Evolutionary conservation across 2,113 vertebrate species (phyloP).

Genomic region (Dromas ardeola): DNA sequence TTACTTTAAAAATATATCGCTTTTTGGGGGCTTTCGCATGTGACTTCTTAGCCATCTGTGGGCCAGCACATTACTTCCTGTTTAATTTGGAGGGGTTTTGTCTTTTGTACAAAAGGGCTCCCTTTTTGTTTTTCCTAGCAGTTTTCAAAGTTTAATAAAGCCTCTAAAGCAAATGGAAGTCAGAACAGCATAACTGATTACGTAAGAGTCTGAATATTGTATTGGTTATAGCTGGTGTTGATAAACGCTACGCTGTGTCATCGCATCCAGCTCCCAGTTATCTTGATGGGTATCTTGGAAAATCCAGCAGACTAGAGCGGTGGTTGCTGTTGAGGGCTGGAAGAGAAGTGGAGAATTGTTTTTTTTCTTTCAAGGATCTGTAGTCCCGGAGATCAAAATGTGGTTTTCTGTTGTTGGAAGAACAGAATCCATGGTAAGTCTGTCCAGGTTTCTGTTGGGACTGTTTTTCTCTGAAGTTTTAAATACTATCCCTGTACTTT

Average conservation of each 20-base stretch:
- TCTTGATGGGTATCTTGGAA: constrained; percentile 43
- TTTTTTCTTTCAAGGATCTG: constrained; percentile 53
- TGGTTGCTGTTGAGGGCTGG: constrained; percentile 43
- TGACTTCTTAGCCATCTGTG: constrained; percentile 64
- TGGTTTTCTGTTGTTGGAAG: constrained; percentile 97
- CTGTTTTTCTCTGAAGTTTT: constrained; percentile 52
- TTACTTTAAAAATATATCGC: constrained; percentile 64
- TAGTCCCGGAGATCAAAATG: constrained; percentile 78
- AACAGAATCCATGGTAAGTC: constrained; percentile 83
- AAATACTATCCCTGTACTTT: constrained; percentile 22
- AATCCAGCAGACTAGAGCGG: constrained; percentile 61
- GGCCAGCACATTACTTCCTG: constrained; percentile 70
- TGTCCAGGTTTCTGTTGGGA: constrained; percentile 28
- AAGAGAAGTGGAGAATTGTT: constrained; percentile 59
- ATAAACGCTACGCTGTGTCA: constrained; percentile 59
- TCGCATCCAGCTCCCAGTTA: constrained; percentile 42
- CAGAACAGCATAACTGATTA: constrained; percentile 63
- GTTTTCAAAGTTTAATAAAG: constrained; percentile 65
- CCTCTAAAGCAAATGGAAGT: constrained; percentile 62
- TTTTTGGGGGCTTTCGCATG: constrained; percentile 27
- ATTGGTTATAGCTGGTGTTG: constrained; percentile 64
- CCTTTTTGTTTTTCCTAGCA: constrained; percentile 51
- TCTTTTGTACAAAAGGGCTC: constrained; percentile 40
- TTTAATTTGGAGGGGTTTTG: constrained; percentile 69
- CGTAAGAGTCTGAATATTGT: constrained; percentile 71